phyloP scores from a whole-genome alignment of 1,140 invertebrate genomes.

The Drosophila kurseongensis region DNA sequence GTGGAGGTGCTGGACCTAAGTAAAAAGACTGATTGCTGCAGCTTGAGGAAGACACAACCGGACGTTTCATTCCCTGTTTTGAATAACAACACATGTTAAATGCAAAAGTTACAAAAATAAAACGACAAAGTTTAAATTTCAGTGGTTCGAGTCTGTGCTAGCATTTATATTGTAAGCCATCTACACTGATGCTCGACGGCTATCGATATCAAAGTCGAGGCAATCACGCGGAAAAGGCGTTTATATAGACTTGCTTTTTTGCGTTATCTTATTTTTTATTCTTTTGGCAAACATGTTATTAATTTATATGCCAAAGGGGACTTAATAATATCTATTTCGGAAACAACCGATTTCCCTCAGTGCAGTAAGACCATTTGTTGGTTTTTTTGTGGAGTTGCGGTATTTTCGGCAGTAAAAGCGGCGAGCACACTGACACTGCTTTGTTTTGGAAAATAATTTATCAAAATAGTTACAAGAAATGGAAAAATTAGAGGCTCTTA shows the following conservation, averaged over 20 bases:
- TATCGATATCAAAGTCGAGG: too few relatives aligned
- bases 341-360: too few relatives aligned
- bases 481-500: conserved; percentile 80
- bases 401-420: background rate
- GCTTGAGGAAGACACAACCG: background rate
- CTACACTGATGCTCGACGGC: too few relatives aligned
- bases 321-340: too few relatives aligned
- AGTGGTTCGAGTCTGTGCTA: background rate
- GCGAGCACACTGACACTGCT: background rate
- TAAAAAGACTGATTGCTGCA: conserved; percentile 12
- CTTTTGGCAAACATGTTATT: too few relatives aligned
- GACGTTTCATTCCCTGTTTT: background rate
- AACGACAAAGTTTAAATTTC: background rate
- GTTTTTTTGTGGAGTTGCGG: background rate
- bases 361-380: too few relatives aligned
- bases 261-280: too few relatives aligned
- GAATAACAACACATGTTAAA: background rate
- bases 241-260: too few relatives aligned
- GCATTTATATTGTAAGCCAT: too few relatives aligned
- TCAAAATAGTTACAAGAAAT: conserved; percentile 25
- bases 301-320: too few relatives aligned
- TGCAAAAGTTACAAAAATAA: background rate
- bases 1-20: conserved; percentile 8
- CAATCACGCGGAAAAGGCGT: too few relatives aligned
- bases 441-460: conserved; percentile 29